Evolutionary conservation across 2,888 invertebrate genomes (phyloP).

Genomic region (Monoplex corrugatus): DNA sequence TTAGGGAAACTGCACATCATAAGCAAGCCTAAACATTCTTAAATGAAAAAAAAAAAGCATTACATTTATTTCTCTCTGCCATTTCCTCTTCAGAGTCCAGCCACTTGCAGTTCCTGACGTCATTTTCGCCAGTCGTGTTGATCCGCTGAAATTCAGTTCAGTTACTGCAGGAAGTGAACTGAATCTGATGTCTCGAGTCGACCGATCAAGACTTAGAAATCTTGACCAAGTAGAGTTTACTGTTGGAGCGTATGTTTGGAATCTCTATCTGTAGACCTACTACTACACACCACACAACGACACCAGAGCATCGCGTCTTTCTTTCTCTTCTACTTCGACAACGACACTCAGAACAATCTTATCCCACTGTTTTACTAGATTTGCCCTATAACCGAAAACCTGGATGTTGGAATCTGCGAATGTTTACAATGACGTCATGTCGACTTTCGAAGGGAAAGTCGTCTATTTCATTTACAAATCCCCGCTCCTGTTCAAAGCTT

Average conservation of each 20-base stretch:
- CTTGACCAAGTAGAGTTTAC: too few species aligned
- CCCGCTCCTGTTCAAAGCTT: neutral
- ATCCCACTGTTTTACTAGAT: too few species aligned
- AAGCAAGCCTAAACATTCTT: too few species aligned
- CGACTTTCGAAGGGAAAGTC: neutral
- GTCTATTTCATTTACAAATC: neutral
- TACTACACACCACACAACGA: neutral
- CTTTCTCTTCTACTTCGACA: neutral
- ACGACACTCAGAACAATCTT: too few species aligned
- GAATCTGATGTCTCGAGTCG: neutral
- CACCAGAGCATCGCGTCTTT: neutral
- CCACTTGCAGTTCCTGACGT: constrained; percentile 33
- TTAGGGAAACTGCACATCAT: too few species aligned
- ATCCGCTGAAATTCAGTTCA: too few species aligned
- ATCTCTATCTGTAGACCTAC: too few species aligned
- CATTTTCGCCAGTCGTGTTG: constrained; percentile 28
- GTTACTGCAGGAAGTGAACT: neutral
- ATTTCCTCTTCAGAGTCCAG: constrained; percentile 61
- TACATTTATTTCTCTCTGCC: constrained; percentile 65
- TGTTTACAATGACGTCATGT: constrained; percentile 29
- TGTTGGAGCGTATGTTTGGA: too few species aligned
- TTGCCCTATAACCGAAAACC: too few species aligned
- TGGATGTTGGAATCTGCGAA: too few species aligned
- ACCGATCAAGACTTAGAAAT: neutral
- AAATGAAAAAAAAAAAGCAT: neutral